Percentiles rank a stretch among this genome's conserved stretches.
Conservation (phyloP, 1,140 invertebrate genomes). For the Geopemphigus sp. region DNA sequence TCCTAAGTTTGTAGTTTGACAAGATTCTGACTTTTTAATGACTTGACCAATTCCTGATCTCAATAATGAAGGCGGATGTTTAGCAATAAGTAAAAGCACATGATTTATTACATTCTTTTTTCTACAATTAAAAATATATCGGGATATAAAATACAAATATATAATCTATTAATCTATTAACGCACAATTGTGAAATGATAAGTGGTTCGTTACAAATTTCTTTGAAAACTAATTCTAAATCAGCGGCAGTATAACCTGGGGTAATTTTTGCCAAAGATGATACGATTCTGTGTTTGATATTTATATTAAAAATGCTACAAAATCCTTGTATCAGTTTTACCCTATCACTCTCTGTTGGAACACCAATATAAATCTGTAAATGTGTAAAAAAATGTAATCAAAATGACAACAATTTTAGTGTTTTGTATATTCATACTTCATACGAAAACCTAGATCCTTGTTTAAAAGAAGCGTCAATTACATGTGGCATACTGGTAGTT, state of each 20-base stretch:
- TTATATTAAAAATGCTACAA: slow-evolving; percentile 36
- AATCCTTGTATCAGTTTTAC: slow-evolving; percentile 57
- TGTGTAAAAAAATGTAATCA: neutral
- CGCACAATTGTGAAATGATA: slow-evolving; percentile 35
- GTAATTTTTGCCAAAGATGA: slow-evolving; percentile 56
- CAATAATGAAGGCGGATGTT: slow-evolving; percentile 59
- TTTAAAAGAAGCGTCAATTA: slow-evolving; percentile 55
- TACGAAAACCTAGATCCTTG: slow-evolving; percentile 56
- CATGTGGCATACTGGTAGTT: slow-evolving; percentile 55
- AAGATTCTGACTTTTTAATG: slow-evolving; percentile 21
- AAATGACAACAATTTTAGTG: neutral
- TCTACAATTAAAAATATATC: neutral
- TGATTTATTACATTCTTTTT: slow-evolving; percentile 6
- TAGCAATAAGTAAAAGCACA: slow-evolving; percentile 27
- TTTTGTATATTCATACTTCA: slow-evolving; percentile 52
- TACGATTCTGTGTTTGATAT: slow-evolving; percentile 51
- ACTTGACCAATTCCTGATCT: slow-evolving; percentile 61
- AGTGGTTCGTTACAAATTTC: slow-evolving; percentile 54
- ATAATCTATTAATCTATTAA: neutral
- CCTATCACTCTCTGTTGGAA: slow-evolving; percentile 66
- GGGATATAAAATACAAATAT: neutral
- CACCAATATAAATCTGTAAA: slow-evolving; percentile 67
- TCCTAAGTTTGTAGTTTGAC: slow-evolving; percentile 63
- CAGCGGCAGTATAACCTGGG: slow-evolving; percentile 60
- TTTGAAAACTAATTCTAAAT: slow-evolving; percentile 57